Evolutionary conservation across 1,140 invertebrate genomes (phyloP).

Genomic region (Elysia chlorotica): DNA sequence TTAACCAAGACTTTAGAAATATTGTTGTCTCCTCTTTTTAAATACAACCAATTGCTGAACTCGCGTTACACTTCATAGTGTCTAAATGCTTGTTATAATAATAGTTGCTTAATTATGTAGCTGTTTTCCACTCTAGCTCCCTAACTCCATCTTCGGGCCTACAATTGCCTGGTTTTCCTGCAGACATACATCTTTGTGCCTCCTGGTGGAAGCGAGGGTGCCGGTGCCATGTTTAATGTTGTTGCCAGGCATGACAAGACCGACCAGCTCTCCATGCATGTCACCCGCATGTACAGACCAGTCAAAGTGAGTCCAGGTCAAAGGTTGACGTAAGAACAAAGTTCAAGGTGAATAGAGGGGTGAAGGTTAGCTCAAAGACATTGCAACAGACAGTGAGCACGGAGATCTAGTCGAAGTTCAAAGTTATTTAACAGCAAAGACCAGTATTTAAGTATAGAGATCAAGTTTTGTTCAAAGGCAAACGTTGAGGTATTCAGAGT

Average conservation of each 20-base stretch:
- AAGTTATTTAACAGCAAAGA: too few species aligned
- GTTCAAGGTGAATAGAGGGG: too few species aligned
- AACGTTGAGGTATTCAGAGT: too few species aligned
- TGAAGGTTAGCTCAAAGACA: too few species aligned
- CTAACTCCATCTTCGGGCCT: background rate
- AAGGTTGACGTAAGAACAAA: too few species aligned
- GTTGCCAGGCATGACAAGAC: slow-evolving; percentile 35
- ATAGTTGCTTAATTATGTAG: background rate
- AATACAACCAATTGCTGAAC: background rate
- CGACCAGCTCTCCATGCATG: slow-evolving; percentile 38
- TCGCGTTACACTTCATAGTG: background rate
- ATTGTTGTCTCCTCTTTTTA: background rate
- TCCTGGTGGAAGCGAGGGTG: slow-evolving; percentile 29
- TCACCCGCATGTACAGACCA: slow-evolving; percentile 43
- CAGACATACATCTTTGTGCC: slow-evolving; percentile 40
- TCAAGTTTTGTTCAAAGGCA: too few species aligned
- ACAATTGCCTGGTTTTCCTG: background rate
- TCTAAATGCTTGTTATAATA: background rate
- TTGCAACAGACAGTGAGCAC: too few species aligned
- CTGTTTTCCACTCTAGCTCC: background rate
- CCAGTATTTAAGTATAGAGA: too few species aligned
- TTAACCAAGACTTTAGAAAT: too few species aligned
- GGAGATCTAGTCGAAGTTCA: too few species aligned
- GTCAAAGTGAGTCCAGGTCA: too few species aligned
- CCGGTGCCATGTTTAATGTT: slow-evolving; percentile 42